phyloP scores from a whole-genome alignment of 2,797 vertebrate species.

The Lepilemur ruficaudatus region DNA sequence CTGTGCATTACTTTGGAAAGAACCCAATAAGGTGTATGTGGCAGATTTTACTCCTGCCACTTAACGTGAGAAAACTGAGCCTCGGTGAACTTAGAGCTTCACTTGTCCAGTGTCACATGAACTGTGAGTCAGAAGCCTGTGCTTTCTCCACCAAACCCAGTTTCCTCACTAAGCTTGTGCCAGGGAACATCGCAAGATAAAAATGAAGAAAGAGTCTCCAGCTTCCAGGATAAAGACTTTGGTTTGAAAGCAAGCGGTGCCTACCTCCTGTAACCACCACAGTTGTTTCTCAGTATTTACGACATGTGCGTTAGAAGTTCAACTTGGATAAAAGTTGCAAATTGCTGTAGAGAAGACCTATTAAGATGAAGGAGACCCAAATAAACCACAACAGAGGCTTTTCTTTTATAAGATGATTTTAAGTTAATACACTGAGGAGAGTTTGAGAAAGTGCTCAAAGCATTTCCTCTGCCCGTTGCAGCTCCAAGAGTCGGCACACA shows the following conservation, averaged over 20 bases:
- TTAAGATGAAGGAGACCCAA: not conserved
- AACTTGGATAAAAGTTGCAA: not conserved
- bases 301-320: not conserved
- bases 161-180: not conserved
- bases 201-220: not conserved
- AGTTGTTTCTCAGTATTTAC: not conserved
- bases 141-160: not conserved
- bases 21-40: not conserved
- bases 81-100: not conserved
- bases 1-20: not conserved
- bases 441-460: not conserved
- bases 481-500: not conserved
- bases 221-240: not conserved
- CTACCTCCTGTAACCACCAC: not conserved
- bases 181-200: not conserved
- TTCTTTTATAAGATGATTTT: not conserved
- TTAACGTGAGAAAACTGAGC: not conserved
- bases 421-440: not conserved
- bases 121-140: not conserved
- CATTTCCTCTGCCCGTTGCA: not conserved
- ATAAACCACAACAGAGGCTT: not conserved
- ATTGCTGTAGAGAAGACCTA: not conserved
- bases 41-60: not conserved
- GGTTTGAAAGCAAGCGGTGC: not conserved
- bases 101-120: not conserved